Base-by-base conservation (phyloP, 2,113 vertebrate species). In the Nycticryphes semicollaris region DNA sequence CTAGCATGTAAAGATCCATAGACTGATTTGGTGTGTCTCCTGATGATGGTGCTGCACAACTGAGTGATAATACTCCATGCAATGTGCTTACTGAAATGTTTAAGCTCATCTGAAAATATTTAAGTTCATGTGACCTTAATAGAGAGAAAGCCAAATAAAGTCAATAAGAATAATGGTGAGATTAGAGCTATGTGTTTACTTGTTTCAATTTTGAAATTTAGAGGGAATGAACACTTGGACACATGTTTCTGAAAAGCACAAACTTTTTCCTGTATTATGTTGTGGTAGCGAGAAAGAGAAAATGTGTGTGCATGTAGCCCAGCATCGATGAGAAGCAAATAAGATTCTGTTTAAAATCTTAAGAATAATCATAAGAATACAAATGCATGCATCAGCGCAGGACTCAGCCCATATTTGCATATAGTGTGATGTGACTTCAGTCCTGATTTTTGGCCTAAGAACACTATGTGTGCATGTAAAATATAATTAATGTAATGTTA, bases 401-500 rank as follows among this genome's bases (percentile, higher is more conserved):
- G 66, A 68, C 51, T 78, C n/a, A 22, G 80, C 22, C 24, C 13
- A 1, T 45, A 87, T 94, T 94, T 96, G 74, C 96, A 87, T 82
- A 57, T 64, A 89, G 94, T 57, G 10, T 85, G 91, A 93, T 93
- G 50, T 79, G 70, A 82, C 74, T 93, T 93, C 73, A 79, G 60
- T 81, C 87, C 53, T 94, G 39, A 53, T 82, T 84, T 96, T 94
- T 93, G 77, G 91, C 96, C 91, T 96, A 66, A 93, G 94, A 93
- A 6, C 74, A 50, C 14, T 94, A 4, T 87, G 22, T 85, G 87
- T 93, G 89, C 93, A 93, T 96, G 93, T 93, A 93, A 94, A 96
- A 91, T 89, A 73, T 82, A 89, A 96, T 96, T 96, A 97, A 95
- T 95, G 89, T 96, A 89, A 87, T 85, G 81, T 76, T 69, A 74